phyloP scores from a whole-genome alignment of 2,797 vertebrate species.

The Danio choprae region DNA sequence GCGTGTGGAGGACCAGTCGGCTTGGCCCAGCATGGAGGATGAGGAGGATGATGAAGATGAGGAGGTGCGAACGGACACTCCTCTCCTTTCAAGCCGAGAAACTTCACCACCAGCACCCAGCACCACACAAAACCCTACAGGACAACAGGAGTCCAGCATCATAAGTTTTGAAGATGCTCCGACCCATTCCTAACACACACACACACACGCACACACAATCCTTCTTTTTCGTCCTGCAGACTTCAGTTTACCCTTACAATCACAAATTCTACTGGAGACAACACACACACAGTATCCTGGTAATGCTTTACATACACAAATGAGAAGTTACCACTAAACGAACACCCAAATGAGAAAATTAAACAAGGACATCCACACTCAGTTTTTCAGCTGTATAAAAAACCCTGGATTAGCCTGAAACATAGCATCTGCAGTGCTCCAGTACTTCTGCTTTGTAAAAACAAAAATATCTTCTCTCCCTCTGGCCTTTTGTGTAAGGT shows the following conservation, averaged over 20 bases:
- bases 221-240: constrained; percentile 27
- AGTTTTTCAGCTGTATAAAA: constrained; percentile 40
- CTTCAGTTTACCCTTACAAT: constrained; percentile 40
- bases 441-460: constrained; percentile 43
- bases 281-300: constrained; percentile 38
- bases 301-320: constrained; percentile 14
- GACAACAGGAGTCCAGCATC: constrained; percentile 87
- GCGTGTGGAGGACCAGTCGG: constrained; percentile 91
- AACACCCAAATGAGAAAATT: constrained; percentile 33
- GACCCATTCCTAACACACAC: constrained; percentile 82
- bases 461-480: constrained; percentile 36
- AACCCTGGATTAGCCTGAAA: constrained; percentile 32
- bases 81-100: constrained; percentile 74
- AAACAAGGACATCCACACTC: constrained; percentile 49
- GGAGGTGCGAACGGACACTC: constrained; percentile 81
- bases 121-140: constrained; percentile 67
- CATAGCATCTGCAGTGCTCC: constrained; percentile 31
- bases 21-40: constrained; percentile 98
- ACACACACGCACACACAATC: constrained; percentile 33
- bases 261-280: constrained; percentile 35
- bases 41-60: constrained; percentile 91
- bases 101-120: constrained; percentile 60
- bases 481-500: constrained; percentile 33
- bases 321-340: constrained; percentile 32
- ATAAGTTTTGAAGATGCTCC: constrained; percentile 93